Percentiles rank a stretch among this genome's conserved stretches.
phyloP scores from a whole-genome alignment of 2,113 vertebrate species.

The Syngnathus scovelli region DNA sequence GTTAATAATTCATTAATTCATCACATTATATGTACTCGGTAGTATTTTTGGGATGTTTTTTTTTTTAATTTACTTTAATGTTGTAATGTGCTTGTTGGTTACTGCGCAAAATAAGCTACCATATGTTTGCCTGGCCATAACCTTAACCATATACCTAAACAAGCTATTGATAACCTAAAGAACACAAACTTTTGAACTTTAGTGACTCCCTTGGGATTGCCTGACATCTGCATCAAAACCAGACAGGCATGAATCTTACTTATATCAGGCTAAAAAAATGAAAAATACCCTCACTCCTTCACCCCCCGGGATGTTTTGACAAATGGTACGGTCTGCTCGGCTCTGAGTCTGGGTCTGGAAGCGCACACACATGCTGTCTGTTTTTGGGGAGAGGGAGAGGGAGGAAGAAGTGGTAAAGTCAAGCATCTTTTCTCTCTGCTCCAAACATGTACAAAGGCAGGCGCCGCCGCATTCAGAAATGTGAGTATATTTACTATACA shows the following conservation, averaged over 20 bases:
- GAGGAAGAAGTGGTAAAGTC: neutral
- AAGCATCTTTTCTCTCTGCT: slow-evolving; percentile 29
- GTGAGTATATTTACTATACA: slow-evolving; percentile 75
- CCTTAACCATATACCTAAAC: too few species aligned
- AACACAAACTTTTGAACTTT: too few species aligned
- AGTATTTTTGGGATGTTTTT: too few species aligned
- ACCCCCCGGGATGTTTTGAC: slow-evolving; percentile 40
- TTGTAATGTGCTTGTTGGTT: too few species aligned
- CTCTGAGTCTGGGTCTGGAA: slow-evolving; percentile 21
- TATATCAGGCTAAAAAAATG: neutral
- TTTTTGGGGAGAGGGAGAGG: slow-evolving; percentile 16
- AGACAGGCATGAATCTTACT: neutral
- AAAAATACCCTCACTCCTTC: too few species aligned
- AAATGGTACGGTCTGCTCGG: slow-evolving; percentile 56
- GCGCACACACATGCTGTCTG: slow-evolving; percentile 19
- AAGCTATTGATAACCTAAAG: too few species aligned
- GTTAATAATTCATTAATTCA: neutral
- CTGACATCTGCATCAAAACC: neutral
- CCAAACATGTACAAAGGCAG: slow-evolving; percentile 89
- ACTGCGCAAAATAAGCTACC: too few species aligned
- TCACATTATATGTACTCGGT: too few species aligned
- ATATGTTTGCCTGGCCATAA: too few species aligned
- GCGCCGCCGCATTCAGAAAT: slow-evolving; percentile 89
- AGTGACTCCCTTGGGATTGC: too few species aligned
- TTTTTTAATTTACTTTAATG: too few species aligned